Evolutionary conservation across 2,113 vertebrate genomes (phyloP), one percentile per base, ranked within the genome.

Genomic region (Puma concolor): DNA sequence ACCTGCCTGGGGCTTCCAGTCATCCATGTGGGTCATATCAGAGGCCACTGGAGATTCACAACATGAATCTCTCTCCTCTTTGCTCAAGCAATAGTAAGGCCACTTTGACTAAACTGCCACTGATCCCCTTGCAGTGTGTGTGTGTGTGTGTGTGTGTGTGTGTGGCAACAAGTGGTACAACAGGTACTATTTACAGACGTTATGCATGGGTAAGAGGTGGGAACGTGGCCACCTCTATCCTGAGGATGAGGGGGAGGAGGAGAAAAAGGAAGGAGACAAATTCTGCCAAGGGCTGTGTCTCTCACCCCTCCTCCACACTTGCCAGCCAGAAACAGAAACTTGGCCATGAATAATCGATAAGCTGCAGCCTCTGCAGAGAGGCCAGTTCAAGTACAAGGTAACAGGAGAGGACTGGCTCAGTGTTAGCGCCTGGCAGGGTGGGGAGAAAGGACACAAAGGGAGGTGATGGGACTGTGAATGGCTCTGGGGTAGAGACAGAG

Each of bases 281-380:
- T 21, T 50, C 1, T 0, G 7, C 19, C 31, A 60, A 77, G 88
- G 29, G 14, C 3, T 60, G 44, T 31, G 25, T 54, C 29, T 69
- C 77, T 12, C 41, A 33, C 14, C 57, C 48, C 1, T 66, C 72
- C 52, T 54, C 72, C 52, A 76, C 5, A 3, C 27, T 4, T 29
- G 11, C 83, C n/a, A 76, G 87, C 36, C 31, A 83, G 72, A 88
- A 91, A 87, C 60, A 87, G 57, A 92, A 92, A 31, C 88, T 80
- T 69, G 71, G 66, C 71, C 27, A 31, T 76, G 60, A 94, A 80
- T 97, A 93, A 93, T 48, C 12, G 33, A 85, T 77, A 13, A n/a
- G 64, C 57, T 0, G 5, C 50, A 0, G 10, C 33, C 74, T 66
- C 71, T 52, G 63, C 36, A n/a, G 31, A 38, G 38, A 21, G 36